Percentiles rank a stretch among this genome's conserved stretches.
Conservation (phyloP, 2,797 vertebrate genomes). For the Avahi laniger region DNA sequence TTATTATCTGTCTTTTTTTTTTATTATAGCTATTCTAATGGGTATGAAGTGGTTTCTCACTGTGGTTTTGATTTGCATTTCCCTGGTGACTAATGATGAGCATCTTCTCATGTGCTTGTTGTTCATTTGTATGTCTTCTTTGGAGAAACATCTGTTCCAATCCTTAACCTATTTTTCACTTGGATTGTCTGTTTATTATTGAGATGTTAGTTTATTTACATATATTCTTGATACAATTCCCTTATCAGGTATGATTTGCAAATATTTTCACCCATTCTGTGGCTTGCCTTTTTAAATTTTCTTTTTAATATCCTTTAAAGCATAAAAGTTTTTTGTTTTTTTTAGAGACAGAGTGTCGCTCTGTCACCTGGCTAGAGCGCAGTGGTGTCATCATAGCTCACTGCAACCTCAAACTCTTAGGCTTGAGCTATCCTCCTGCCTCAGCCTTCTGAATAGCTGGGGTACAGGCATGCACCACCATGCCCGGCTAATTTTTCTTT, state of each 20-base stretch:
- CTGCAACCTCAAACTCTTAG: neutral
- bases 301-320: neutral
- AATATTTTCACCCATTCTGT: neutral
- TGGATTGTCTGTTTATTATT: neutral
- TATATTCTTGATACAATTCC: neutral
- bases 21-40: neutral
- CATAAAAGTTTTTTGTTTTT: neutral
- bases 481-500: neutral
- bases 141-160: neutral
- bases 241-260: neutral
- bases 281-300: neutral
- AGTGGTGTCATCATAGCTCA: neutral
- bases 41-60: neutral
- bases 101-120: neutral
- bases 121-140: neutral
- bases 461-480: neutral
- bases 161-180: neutral
- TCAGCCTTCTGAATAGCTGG: neutral
- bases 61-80: neutral
- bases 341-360: neutral
- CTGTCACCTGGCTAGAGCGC: neutral
- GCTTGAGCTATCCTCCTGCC: neutral
- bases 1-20: neutral
- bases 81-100: neutral
- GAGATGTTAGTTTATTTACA: neutral